phyloP scores from a whole-genome alignment of 1,140 invertebrate genomes.

The Bombus waltoni region DNA sequence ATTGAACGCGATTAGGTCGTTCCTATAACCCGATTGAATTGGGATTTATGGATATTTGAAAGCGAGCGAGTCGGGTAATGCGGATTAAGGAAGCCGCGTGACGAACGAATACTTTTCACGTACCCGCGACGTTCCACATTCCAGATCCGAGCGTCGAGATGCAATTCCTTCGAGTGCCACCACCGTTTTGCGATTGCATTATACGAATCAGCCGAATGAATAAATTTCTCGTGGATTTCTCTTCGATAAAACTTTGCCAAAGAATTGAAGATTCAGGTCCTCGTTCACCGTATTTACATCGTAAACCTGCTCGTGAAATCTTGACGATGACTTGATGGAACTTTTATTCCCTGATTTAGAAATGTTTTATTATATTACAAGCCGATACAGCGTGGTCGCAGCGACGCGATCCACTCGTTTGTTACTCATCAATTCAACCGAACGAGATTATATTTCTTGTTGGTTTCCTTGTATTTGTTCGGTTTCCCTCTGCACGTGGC shows the following conservation, averaged over 20 bases:
- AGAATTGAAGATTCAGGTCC: neutral
- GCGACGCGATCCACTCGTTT: neutral
- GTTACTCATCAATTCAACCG: neutral
- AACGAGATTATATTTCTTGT: neutral
- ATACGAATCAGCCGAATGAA: constrained; percentile 14
- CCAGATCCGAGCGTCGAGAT: neutral
- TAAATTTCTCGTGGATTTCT: neutral
- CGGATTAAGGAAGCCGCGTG: constrained; percentile 21
- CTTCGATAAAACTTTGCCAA: neutral
- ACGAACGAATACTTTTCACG: constrained; percentile 30
- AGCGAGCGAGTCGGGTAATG: constrained; percentile 44
- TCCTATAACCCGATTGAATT: constrained; percentile 63
- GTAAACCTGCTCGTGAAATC: neutral
- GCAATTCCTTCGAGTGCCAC: constrained; percentile 4
- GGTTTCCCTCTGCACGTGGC: constrained; percentile 3
- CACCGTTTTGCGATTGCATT: constrained; percentile 7
- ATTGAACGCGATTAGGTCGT: constrained; percentile 66
- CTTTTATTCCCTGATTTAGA: neutral
- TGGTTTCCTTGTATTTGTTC: neutral
- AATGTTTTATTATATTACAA: neutral
- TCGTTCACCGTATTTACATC: neutral
- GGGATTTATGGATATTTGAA: constrained; percentile 63
- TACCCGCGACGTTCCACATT: too few species aligned
- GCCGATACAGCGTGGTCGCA: too few species aligned
- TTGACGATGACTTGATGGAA: neutral